A percentile compares a stretch with the other conserved stretches of the same genome.
These are phyloP conservation scores for Vicugna pacos DNA, from an alignment of 2,113 vertebrate species.

Conservation along the genomic window DNA sequence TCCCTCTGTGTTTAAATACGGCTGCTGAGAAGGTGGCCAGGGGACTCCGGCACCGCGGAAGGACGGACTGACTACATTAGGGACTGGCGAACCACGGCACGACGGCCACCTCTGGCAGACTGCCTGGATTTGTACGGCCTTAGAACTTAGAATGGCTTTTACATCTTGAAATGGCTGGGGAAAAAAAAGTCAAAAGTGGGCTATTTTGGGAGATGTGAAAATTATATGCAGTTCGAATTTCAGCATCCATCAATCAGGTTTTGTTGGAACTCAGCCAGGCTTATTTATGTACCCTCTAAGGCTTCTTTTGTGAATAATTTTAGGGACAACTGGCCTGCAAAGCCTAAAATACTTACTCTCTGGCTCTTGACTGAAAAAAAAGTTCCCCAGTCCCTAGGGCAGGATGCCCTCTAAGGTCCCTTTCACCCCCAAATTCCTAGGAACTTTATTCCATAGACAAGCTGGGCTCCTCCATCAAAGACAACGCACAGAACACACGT, in stretches of 20 bases:
- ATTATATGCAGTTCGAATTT: not conserved
- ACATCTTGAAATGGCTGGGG: not conserved
- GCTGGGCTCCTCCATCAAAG: not conserved
- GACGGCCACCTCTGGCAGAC: not conserved
- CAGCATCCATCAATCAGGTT: not conserved
- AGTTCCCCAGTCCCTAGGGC: not conserved
- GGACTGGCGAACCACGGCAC: not conserved
- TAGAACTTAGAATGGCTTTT: not conserved
- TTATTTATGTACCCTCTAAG: not conserved
- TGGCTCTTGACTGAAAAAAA: not conserved
- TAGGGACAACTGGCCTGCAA: not conserved
- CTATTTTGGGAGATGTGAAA: not conserved
- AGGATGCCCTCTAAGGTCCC: not conserved
- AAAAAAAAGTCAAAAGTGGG: not conserved
- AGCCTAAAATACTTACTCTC: not conserved
- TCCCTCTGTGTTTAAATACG: not conserved
- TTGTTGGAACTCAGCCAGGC: not conserved
- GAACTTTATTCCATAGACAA: not conserved
- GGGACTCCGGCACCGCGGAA: not conserved
- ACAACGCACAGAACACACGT: not conserved
- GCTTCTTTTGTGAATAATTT: not conserved
- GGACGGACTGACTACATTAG: accelerated
- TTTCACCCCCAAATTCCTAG: not conserved
- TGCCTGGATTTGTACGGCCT: not conserved
- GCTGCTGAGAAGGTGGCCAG: not conserved